Evolutionary conservation across 2,888 invertebrate genomes (phyloP).

Genomic region (Asteroscopus sphinx): DNA sequence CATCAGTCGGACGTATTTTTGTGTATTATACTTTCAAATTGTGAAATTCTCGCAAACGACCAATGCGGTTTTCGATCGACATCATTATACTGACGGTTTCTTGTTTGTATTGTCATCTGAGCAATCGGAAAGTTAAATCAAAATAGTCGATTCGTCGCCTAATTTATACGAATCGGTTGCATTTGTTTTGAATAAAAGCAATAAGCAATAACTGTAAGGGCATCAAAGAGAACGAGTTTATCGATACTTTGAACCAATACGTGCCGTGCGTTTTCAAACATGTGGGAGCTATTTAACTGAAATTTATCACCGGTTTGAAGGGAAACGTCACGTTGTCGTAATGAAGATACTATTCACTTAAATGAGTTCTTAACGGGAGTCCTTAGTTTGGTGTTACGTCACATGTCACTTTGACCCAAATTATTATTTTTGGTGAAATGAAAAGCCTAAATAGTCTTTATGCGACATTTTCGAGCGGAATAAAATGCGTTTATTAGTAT

Average conservation of each 20-base stretch:
- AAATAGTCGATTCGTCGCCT: constrained; percentile 31
- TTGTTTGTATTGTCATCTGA: constrained; percentile 55
- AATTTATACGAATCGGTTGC: constrained; percentile 20
- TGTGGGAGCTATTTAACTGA: constrained; percentile 49
- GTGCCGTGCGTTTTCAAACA: constrained; percentile 45
- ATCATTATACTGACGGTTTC: constrained; percentile 76
- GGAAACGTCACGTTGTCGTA: constrained; percentile 40
- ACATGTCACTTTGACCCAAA: constrained; percentile 11
- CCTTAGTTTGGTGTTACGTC: constrained; percentile 24
- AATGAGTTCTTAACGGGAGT: constrained; percentile 55
- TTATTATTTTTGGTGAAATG: not conserved
- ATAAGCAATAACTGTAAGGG: constrained; percentile 31
- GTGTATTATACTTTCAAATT: constrained; percentile 86
- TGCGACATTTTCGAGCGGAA: not conserved
- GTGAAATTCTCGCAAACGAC: constrained; percentile 68
- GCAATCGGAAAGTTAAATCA: constrained; percentile 48
- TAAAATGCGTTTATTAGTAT: too few species aligned
- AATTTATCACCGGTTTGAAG: constrained; percentile 50
- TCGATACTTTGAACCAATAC: constrained; percentile 46
- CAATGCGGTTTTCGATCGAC: constrained; percentile 69
- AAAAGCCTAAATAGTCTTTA: not conserved
- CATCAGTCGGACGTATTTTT: constrained; percentile 69
- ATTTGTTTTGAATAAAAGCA: constrained; percentile 48
- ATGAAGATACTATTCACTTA: constrained; percentile 45
- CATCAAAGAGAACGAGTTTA: constrained; percentile 28